Evolutionary conservation across 2,113 vertebrate species (phyloP), one percentile per base, ranked within the genome.

Genomic region (Campylorhamphus procurvoides): DNA sequence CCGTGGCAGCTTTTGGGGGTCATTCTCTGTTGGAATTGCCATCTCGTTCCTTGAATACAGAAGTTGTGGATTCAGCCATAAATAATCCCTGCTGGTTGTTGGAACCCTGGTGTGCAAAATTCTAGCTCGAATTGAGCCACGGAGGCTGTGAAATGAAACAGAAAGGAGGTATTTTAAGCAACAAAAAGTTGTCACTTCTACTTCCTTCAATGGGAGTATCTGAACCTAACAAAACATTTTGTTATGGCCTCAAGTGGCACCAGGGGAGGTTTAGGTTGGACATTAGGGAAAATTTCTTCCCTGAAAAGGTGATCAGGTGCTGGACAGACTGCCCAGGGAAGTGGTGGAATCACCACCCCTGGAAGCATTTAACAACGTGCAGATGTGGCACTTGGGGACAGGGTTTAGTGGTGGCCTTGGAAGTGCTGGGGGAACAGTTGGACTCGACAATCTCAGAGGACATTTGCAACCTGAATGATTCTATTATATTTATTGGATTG

Each of bases 41-140:
- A n/a, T n/a, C 1, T 0, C 7, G 46, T 2, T 47, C 50, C 33
- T 13, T 25, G 29, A 50, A 25, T 6, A 2, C 19, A 58, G 64
- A 58, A 60, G 82, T 2, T 81, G 83, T 77, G 1, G 14, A 20
- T 56, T 84, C 68, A 84, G 73, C 64, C 44, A 72, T 64, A 78
- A 94, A 68, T 64, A 92, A 87, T 63, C 64, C 24, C n/a, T 46
- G 60, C 24, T 55, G 35, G 52, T 6, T 90, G 50, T 52, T 27
- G 49, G 66, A 74, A 85, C 69, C 25, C 33, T 35, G 40, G n/a
- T 56, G 23, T 39, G 72, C 50, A 84, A 62, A 94, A 86, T 63
- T 46, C 63, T 42, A 67, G 27, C 64, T 72, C 19, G 4, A 39
- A 37, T 64, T 46, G 33, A 60, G 42, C 5, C 55, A 8, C 6